Evolutionary conservation across 2,888 invertebrate species (phyloP).

Genomic region (Notodonta dromedarius): DNA sequence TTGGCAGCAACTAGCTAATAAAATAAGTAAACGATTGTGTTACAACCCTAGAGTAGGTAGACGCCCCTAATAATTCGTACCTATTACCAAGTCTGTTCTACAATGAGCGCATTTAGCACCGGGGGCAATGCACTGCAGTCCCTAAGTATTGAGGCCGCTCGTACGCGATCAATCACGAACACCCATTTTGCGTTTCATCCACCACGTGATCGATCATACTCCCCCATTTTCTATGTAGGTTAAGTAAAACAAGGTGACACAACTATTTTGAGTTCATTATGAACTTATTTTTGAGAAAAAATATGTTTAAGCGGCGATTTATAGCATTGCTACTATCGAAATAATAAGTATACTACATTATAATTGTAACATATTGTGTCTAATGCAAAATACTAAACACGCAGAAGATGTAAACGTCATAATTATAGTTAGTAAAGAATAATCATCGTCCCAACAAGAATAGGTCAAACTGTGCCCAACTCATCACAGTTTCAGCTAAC

Average conservation of each 20-base stretch:
- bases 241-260: constrained; percentile 21
- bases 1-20: too few species aligned
- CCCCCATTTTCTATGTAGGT: constrained; percentile 30
- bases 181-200: constrained; percentile 32
- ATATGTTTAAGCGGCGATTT: too few species aligned
- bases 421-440: too few species aligned
- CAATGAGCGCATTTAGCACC: constrained; percentile 24
- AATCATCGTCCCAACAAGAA: neutral
- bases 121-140: constrained; percentile 41
- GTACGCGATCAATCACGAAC: constrained; percentile 49
- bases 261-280: constrained; percentile 20
- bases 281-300: constrained; percentile 5
- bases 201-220: constrained; percentile 48
- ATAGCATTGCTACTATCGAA: too few species aligned
- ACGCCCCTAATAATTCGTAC: neutral
- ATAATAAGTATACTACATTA: too few species aligned
- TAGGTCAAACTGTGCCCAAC: constrained; percentile 16
- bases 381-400: too few species aligned
- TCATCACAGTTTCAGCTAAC: constrained; percentile 30
- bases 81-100: constrained; percentile 13
- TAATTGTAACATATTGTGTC: too few species aligned
- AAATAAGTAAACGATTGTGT: too few species aligned
- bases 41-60: too few species aligned
- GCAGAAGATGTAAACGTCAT: too few species aligned
- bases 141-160: constrained; percentile 31